Percentiles rank a stretch among this genome's conserved stretches.
Evolutionary conservation across 2,888 invertebrate species (phyloP).

Genomic region (Epirrhoe tristata): DNA sequence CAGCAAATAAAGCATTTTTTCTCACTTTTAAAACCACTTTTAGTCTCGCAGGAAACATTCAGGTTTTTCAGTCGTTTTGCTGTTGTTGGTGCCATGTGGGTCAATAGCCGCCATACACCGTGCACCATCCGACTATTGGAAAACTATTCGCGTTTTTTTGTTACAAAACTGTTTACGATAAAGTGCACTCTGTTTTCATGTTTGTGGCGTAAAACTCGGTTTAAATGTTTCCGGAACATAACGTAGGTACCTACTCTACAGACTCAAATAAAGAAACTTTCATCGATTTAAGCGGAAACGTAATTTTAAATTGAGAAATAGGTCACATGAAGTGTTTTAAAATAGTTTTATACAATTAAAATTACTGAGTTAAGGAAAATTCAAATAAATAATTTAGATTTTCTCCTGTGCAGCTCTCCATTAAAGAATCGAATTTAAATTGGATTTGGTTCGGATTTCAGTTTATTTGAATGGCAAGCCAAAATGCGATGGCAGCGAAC

Average conservation of each 20-base stretch:
- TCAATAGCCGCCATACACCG: conserved; percentile 11
- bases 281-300: not conserved
- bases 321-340: not conserved
- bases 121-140: conserved; percentile 15
- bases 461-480: too few species aligned
- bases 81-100: conserved; percentile 12
- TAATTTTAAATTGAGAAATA: not conserved
- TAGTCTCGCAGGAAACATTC: not conserved
- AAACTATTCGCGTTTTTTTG: conserved; percentile 11
- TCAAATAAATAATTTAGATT: too few species aligned
- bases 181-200: conserved; percentile 10
- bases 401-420: too few species aligned
- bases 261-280: not conserved
- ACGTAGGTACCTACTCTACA: not conserved
- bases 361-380: too few species aligned
- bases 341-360: not conserved
- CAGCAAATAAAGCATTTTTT: not conserved
- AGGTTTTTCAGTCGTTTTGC: conserved; percentile 23
- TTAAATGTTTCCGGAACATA: not conserved
- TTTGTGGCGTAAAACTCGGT: conserved; percentile 1
- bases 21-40: conserved; percentile 9
- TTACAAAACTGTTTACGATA: conserved; percentile 5
- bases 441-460: too few species aligned
- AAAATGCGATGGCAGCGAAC: too few species aligned
- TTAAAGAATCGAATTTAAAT: too few species aligned